A percentile compares a stretch with the other conserved stretches of the same genome.
phyloP scores from a whole-genome alignment of 2,113 vertebrate species.

The Miniopterus natalensis region DNA sequence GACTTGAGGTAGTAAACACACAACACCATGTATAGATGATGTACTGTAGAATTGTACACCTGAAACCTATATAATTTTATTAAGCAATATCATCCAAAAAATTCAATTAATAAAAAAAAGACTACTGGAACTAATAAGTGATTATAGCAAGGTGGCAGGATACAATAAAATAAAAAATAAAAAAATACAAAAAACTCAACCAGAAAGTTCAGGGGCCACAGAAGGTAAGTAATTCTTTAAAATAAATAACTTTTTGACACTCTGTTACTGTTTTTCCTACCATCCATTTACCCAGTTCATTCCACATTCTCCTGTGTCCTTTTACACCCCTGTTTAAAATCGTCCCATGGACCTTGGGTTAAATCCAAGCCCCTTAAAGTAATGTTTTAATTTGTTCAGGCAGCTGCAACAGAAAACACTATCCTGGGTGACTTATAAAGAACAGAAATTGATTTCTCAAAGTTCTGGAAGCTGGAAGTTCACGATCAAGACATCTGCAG shows the following conservation, averaged over 20 bases:
- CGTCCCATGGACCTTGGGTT: background rate
- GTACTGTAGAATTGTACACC: no score
- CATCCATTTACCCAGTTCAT: background rate
- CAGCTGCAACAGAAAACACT: background rate
- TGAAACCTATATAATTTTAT: no score
- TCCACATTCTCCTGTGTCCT: slow-evolving; percentile 30
- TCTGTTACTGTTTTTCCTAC: slow-evolving; percentile 8
- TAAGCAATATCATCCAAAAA: no score
- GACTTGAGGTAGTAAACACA: no score
- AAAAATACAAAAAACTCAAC: background rate
- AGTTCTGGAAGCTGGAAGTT: background rate
- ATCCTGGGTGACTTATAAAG: background rate
- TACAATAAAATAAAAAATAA: background rate
- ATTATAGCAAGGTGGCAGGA: no score
- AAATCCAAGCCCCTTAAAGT: background rate
- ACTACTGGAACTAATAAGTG: no score
- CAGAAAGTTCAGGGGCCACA: background rate
- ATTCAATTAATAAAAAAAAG: no score
- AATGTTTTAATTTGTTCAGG: background rate
- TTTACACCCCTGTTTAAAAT: background rate
- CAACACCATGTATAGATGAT: no score
- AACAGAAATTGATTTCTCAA: background rate
- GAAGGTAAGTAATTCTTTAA: slow-evolving; percentile 29
- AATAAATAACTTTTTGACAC: background rate
- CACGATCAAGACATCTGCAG: background rate